Evolutionary conservation across 2,888 invertebrate genomes (phyloP), one percentile per base, ranked within the genome.

Genomic region (Halictus ligatus): DNA sequence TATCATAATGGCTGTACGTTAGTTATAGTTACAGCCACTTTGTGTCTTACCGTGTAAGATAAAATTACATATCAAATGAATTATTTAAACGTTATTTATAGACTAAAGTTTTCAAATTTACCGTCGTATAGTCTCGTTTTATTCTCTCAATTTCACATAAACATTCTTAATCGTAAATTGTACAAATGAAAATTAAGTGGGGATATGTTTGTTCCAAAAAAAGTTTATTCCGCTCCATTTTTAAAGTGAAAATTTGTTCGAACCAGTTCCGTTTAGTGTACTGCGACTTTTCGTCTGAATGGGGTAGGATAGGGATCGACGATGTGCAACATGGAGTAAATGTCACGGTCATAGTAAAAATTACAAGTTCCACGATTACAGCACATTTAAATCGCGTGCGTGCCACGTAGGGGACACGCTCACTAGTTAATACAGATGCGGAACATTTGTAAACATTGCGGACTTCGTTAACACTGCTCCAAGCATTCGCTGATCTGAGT

Each of bases 241-340:
- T 85, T 85, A 74, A 79, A 79, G 83, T 83, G 85, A 83, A 85
- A 85, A 85, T 85, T 83, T 75, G 76, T 85, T 83, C 84, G 84
- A 78, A 83, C 84, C 84, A 75, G 46, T 83, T 75, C 75, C 84
- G 43, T 83, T 78, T 46, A 71, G 13, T 78, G 50, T 73, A 79
- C 73, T 76, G 83, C 79, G 75, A 58, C 72, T 79, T 58, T 67
- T 83, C 76, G 73, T 48, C 72, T 25, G 73, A n/a, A 71, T 71
- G 43, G 71, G 71, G n/a, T 40, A n/a, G 71, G 71, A 69, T 35
- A n/a, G 84, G 72, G 72, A 72, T 72, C 46, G 72, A 83, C 75
- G 74, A 84, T 78, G 73, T 74, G 72, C 84, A 74, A 73, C 50
- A 81, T 46, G 71, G 78, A 75, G 40, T 46, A 64, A 75, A 75